These are phyloP conservation scores for Poecilus cupreus DNA, from an alignment of 2,888 invertebrate genomes.

Conservation along the genomic window DNA sequence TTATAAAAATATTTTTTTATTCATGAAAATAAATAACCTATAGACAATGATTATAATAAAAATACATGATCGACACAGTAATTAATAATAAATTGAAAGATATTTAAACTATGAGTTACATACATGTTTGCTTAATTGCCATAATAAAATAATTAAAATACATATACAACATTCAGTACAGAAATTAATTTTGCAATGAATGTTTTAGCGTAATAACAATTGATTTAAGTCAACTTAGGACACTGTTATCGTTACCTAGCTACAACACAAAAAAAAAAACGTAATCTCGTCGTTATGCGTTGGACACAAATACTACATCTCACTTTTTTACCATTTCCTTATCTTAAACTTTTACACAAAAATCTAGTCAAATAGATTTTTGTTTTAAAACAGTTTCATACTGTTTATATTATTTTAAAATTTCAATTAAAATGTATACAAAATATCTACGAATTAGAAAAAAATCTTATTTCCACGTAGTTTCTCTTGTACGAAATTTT, in stretches of 20 bases:
- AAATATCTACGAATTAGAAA: background rate
- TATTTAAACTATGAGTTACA: conserved; percentile 32
- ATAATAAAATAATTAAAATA: conserved; percentile 30
- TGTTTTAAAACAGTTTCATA: background rate
- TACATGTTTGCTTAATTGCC: conserved; percentile 19
- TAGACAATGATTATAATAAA: conserved; percentile 55
- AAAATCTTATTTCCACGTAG: background rate
- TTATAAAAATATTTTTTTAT: conserved; percentile 60
- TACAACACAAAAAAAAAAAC: background rate
- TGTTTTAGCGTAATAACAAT: conserved; percentile 11
- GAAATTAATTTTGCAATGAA: background rate
- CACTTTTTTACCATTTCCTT: background rate
- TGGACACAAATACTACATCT: background rate
- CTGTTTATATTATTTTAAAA: background rate
- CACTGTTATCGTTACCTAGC: conserved; percentile 9
- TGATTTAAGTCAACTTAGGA: conserved; percentile 32
- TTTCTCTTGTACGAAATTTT: background rate
- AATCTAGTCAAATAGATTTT: background rate
- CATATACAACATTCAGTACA: conserved; percentile 31
- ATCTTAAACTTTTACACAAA: background rate
- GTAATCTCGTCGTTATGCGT: conserved; percentile 1
- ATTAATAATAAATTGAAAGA: conserved; percentile 21
- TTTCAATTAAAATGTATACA: conserved; percentile 28
- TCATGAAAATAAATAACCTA: conserved; percentile 59
- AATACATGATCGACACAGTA: conserved; percentile 51